phyloP scores from a whole-genome alignment of 2,797 vertebrate species.

The Chelidonichthys spinosus region DNA sequence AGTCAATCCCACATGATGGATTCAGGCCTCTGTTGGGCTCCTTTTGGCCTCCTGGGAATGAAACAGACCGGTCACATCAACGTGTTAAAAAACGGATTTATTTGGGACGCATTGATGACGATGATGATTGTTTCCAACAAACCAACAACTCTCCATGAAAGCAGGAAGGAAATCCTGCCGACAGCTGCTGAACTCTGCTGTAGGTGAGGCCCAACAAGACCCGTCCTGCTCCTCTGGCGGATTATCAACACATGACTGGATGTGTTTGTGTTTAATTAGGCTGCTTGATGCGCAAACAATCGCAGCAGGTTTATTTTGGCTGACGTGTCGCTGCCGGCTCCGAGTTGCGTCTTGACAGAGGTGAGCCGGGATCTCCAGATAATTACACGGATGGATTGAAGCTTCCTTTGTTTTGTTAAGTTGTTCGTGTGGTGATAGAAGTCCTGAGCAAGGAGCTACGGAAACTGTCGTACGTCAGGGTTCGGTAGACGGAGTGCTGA shows the following conservation, averaged over 20 bases:
- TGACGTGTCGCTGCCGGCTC: conserved; percentile 24
- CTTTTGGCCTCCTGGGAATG: background rate
- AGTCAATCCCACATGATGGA: conserved; percentile 8
- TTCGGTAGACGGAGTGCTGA: conserved; percentile 7
- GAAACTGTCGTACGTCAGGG: background rate
- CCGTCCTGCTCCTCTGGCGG: conserved; percentile 35
- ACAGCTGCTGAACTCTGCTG: conserved; percentile 47
- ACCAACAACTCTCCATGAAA: conserved; percentile 12
- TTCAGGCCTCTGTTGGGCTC: background rate
- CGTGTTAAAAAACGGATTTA: conserved; percentile 7
- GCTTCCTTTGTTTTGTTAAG: conserved; percentile 35
- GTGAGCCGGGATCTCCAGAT: conserved; percentile 23
- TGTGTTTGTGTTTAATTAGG: conserved; percentile 59
- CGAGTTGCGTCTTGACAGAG: conserved; percentile 33
- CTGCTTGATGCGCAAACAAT: conserved; percentile 53
- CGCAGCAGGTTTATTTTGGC: conserved; percentile 53
- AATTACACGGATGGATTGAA: conserved; percentile 34
- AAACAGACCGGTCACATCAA: background rate
- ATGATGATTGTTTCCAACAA: background rate
- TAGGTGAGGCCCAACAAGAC: conserved; percentile 62
- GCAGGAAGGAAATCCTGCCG: conserved; percentile 28
- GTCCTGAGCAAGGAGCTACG: conserved; percentile 2
- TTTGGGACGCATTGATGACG: background rate
- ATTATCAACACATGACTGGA: conserved; percentile 64
- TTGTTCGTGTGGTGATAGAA: conserved; percentile 16